Conservation (phyloP, 2,113 vertebrate species). For the Redunca redunca region DNA sequence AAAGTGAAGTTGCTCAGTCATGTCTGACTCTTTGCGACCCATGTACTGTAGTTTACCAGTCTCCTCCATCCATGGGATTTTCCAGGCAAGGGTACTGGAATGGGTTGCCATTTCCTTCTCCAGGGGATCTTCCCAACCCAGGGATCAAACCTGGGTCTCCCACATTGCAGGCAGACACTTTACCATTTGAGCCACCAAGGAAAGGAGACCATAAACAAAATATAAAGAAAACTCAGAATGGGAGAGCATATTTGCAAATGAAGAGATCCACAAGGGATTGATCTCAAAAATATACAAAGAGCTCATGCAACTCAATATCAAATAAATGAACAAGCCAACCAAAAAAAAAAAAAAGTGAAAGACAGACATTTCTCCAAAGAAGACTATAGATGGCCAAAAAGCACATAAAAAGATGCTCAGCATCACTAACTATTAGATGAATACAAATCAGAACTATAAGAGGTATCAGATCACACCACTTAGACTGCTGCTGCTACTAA, state of each 20-base stretch:
- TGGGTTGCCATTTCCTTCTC: neutral
- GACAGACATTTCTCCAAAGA: neutral
- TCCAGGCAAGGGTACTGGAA: neutral
- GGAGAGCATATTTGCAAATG: neutral
- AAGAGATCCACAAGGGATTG: neutral
- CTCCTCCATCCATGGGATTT: neutral
- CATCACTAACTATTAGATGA: neutral
- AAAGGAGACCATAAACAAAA: neutral
- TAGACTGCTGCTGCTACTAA: neutral
- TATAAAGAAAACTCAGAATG: neutral
- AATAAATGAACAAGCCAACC: neutral
- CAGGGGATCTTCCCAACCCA: neutral
- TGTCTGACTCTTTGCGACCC: neutral
- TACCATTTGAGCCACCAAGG: neutral
- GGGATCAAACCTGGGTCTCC: neutral
- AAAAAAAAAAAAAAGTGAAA: neutral
- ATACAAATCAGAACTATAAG: neutral
- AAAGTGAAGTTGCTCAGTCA: neutral
- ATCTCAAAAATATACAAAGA: neutral
- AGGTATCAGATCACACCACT: neutral
- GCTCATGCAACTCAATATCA: neutral
- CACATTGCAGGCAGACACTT: neutral
- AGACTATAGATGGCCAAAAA: neutral
- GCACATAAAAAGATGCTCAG: neutral
- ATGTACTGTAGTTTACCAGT: neutral